Percentiles rank a stretch among this genome's conserved stretches.
Evolutionary conservation across 2,797 vertebrate genomes (phyloP).

Genomic region (Mus spretus): DNA sequence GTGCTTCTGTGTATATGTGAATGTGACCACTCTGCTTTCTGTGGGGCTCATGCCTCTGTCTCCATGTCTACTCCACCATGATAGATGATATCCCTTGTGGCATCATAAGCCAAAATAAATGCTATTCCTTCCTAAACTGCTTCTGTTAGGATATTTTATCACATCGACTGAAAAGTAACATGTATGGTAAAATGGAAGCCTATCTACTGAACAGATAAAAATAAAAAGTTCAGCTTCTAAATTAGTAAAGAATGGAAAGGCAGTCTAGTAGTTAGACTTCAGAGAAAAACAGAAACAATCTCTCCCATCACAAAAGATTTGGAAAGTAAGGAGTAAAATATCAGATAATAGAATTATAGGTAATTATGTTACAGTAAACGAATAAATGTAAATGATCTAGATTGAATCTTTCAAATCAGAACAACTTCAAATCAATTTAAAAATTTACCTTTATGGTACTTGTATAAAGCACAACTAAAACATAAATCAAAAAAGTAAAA

Average conservation of each 20-base stretch:
- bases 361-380: background rate
- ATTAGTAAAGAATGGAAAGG: background rate
- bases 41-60: background rate
- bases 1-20: background rate
- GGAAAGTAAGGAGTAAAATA: slow-evolving; percentile 1
- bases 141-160: background rate
- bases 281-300: background rate
- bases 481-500: background rate
- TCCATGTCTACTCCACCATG: background rate
- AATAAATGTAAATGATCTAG: background rate
- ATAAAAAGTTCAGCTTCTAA: background rate
- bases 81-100: background rate
- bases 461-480: background rate
- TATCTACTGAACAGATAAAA: background rate
- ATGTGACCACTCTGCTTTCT: background rate
- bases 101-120: background rate
- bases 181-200: slow-evolving; percentile 24
- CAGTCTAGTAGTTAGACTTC: background rate
- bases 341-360: background rate
- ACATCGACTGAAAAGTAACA: background rate
- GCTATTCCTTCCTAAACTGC: background rate
- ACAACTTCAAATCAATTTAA: background rate
- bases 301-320: background rate
- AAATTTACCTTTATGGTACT: background rate
- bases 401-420: slow-evolving; percentile 11